Evolutionary conservation across 2,888 invertebrate genomes (phyloP).

Genomic region (Phania funesta): DNA sequence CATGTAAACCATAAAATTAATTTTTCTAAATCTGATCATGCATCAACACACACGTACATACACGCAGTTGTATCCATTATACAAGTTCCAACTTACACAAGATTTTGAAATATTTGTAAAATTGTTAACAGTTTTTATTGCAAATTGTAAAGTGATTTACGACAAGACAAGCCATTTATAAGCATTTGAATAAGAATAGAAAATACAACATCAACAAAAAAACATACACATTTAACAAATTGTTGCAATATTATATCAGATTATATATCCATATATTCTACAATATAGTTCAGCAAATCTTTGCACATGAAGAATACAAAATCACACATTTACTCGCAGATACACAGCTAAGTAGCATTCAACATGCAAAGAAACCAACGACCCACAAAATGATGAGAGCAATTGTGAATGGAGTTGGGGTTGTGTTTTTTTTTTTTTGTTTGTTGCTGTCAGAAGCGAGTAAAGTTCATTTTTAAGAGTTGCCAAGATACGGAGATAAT

Average conservation of each 20-base stretch:
- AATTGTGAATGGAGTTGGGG: constrained; percentile 26
- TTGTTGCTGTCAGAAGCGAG: neutral
- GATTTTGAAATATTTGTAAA: constrained; percentile 47
- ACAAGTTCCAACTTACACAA: constrained; percentile 9
- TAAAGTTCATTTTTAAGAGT: neutral
- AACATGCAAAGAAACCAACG: constrained; percentile 67
- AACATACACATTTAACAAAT: constrained; percentile 70
- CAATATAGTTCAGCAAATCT: constrained; percentile 53
- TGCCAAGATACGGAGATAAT: constrained; percentile 28
- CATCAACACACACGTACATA: constrained; percentile 12
- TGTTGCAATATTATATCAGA: constrained; percentile 75
- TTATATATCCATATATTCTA: constrained; percentile 72
- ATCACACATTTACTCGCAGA: neutral
- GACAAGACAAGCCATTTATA: constrained; percentile 79
- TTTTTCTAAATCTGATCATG: constrained; percentile 66
- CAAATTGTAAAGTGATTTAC: constrained; percentile 81
- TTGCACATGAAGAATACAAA: constrained; percentile 41
- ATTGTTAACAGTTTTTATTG: constrained; percentile 51
- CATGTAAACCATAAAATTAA: constrained; percentile 70
- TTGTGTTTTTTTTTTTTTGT: neutral
- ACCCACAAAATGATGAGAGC: constrained; percentile 69
- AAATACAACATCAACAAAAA: constrained; percentile 32
- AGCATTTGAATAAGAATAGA: constrained; percentile 76
- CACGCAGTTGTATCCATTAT: no score
- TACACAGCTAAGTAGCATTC: constrained; percentile 53